Percentiles rank a stretch among this genome's conserved stretches.
Evolutionary conservation across 1,140 invertebrate species (phyloP).

Genomic region (Hydropsyche tenuis): DNA sequence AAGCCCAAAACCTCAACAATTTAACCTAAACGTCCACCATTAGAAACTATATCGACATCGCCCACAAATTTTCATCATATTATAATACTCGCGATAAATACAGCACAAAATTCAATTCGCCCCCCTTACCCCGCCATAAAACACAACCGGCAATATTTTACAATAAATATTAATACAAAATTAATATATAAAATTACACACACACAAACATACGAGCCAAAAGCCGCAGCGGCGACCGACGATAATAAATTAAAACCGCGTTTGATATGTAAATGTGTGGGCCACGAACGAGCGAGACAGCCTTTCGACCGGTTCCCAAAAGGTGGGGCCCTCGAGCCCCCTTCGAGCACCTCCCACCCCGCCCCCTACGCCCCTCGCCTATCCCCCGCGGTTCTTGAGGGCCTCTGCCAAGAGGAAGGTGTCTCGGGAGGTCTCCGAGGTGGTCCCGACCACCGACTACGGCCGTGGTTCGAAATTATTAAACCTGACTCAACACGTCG

Average conservation of each 20-base stretch:
- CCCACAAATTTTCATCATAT: too few relatives aligned
- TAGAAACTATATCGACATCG: too few relatives aligned
- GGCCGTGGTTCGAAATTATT: constrained; percentile 17
- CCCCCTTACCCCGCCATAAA: too few relatives aligned
- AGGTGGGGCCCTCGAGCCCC: constrained; percentile 1
- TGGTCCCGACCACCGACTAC: constrained; percentile 27
- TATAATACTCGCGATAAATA: too few relatives aligned
- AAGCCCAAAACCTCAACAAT: too few relatives aligned
- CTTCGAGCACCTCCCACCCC: background rate
- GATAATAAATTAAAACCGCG: constrained; percentile 30
- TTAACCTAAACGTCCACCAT: too few relatives aligned
- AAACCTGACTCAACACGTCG: constrained; percentile 25
- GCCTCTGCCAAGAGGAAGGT: background rate
- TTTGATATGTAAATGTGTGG: constrained; percentile 36
- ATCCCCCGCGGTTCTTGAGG: background rate
- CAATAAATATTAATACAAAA: too few relatives aligned
- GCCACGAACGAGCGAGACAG: constrained; percentile 1
- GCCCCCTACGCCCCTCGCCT: background rate
- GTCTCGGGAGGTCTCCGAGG: constrained; percentile 22
- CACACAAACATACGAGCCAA: background rate
- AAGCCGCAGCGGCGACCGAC: constrained; percentile 6
- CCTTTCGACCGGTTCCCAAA: constrained; percentile 20
- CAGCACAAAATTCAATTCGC: too few relatives aligned
- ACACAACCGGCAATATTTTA: too few relatives aligned
- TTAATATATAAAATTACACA: too few relatives aligned